These are phyloP conservation scores for Myanophis thanlyinensis DNA, from an alignment of 2,113 vertebrate species.

Conservation along the genomic window DNA sequence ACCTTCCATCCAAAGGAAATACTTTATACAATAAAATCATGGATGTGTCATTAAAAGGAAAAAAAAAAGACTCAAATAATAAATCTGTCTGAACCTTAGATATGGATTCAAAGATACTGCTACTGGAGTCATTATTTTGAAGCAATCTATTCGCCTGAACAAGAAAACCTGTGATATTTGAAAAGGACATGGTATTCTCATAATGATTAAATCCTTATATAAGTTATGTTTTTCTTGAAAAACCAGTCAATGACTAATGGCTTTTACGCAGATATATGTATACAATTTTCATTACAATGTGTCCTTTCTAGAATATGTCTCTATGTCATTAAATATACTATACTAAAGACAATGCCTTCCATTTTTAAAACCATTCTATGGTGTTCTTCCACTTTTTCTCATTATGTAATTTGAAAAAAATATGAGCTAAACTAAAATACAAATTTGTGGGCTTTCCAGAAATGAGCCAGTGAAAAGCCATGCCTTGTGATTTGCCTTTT, in stretches of 20 bases:
- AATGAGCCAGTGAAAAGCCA: background rate
- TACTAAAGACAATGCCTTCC: background rate
- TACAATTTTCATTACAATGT: background rate
- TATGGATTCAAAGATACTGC: background rate
- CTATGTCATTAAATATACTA: background rate
- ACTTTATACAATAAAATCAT: background rate
- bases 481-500: background rate
- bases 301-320: background rate
- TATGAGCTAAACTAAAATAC: background rate
- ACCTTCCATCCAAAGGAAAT: background rate
- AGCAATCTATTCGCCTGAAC: conserved; percentile 8
- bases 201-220: background rate
- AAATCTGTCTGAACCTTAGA: background rate
- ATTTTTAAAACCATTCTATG: background rate
- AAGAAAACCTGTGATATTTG: conserved; percentile 6
- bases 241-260: background rate
- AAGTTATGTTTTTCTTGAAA: background rate
- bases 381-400: background rate
- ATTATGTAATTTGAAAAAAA: background rate
- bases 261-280: background rate
- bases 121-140: background rate
- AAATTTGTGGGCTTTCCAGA: background rate
- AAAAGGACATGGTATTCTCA: background rate
- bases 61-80: background rate
- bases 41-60: background rate